Evolutionary conservation across 2,113 vertebrate genomes (phyloP).

Genomic region (Catharus minimus): DNA sequence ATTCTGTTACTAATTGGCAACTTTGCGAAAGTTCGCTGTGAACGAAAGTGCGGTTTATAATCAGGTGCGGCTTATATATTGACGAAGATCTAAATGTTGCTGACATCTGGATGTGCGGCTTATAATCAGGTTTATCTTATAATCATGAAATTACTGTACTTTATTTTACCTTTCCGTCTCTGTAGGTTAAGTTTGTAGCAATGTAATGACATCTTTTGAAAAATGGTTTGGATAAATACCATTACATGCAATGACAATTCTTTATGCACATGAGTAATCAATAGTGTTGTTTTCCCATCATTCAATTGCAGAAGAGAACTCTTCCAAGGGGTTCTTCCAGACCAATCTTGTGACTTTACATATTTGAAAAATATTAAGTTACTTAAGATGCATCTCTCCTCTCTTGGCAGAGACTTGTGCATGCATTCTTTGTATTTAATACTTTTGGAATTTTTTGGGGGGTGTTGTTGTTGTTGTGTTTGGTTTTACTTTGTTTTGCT

Average conservation of each 20-base stretch:
- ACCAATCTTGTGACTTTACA: background rate
- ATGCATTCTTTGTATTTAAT: background rate
- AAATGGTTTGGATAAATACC: background rate
- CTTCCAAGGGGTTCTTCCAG: background rate
- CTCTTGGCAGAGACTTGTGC: background rate
- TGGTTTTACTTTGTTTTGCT: background rate
- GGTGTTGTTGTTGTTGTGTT: background rate
- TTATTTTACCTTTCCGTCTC: background rate
- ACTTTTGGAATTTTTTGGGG: background rate
- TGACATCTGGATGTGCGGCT: no score
- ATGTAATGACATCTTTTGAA: background rate
- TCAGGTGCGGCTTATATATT: no score
- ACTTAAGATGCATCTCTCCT: background rate
- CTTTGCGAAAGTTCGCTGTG: no score
- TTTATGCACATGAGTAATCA: background rate
- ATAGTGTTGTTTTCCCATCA: fast-evolving
- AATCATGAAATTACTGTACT: background rate
- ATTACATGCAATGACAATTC: background rate
- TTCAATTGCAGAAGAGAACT: background rate
- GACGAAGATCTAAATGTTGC: no score
- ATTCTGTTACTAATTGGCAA: no score
- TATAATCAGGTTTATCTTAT: no score
- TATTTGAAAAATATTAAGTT: no score
- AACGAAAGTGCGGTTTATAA: no score
- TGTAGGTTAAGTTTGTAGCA: background rate